Conservation (phyloP, 1,140 invertebrate species). For the Orussus abietinus region DNA sequence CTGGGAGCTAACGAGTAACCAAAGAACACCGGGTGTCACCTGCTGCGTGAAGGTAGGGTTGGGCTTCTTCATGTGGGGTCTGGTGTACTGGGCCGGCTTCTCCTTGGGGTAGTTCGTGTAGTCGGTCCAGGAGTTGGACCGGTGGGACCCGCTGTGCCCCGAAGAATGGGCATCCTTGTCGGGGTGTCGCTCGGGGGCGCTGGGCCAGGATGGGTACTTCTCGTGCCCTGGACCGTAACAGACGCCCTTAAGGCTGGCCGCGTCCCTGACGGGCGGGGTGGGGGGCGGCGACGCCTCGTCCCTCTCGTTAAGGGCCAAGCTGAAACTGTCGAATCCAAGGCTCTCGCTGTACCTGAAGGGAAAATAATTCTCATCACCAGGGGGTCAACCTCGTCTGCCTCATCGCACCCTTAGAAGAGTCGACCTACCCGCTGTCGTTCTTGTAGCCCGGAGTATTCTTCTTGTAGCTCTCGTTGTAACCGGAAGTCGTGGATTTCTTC, state of each 20-base stretch:
- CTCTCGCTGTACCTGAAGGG: constrained; percentile 47
- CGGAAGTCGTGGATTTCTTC: constrained; percentile 37
- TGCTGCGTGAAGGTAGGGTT: constrained; percentile 65
- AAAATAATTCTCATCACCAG: constrained; percentile 3
- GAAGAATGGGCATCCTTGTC: constrained; percentile 53
- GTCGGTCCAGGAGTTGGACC: constrained; percentile 72
- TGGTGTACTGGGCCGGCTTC: constrained; percentile 61
- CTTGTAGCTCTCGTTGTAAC: constrained; percentile 49
- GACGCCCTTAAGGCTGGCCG: constrained; percentile 64
- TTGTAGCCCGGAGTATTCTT: constrained; percentile 51
- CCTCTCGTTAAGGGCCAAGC: constrained; percentile 46
- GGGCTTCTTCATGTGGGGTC: constrained; percentile 65
- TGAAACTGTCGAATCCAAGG: constrained; percentile 50
- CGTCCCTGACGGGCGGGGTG: constrained; percentile 64
- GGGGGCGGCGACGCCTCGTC: constrained; percentile 55
- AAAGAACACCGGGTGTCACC: too few relatives aligned
- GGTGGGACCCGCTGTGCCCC: constrained; percentile 54
- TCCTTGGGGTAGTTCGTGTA: constrained; percentile 73
- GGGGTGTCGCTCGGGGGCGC: constrained; percentile 41
- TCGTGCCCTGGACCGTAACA: constrained; percentile 73
- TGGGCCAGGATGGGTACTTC: constrained; percentile 77
- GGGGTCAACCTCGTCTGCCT: constrained; percentile 1
- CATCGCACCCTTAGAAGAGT: too few relatives aligned
- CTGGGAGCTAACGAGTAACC: constrained; percentile 15
- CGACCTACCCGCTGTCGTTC: constrained; percentile 51